These are phyloP conservation scores for Eira barbara DNA, from an alignment of 2,113 vertebrate species.

Conservation along the genomic window DNA sequence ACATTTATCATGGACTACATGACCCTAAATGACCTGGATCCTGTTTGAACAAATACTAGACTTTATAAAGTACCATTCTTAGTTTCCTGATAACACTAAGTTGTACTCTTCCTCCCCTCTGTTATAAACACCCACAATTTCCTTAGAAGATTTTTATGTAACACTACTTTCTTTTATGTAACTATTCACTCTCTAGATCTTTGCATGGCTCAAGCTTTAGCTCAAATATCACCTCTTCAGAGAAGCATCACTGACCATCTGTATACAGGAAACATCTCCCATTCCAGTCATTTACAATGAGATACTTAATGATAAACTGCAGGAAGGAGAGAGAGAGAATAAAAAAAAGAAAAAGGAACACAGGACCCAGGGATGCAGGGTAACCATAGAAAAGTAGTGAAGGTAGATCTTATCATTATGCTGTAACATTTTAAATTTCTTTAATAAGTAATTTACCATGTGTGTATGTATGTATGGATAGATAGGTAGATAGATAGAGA, in stretches of 20 bases:
- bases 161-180: not conserved
- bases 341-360: not conserved
- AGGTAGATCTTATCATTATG: not conserved
- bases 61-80: not conserved
- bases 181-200: not conserved
- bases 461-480: not conserved
- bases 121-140: not conserved
- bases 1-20: not conserved
- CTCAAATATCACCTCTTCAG: not conserved
- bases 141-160: not conserved
- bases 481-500: not conserved
- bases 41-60: not conserved
- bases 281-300: not conserved
- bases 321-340: not conserved
- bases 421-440: not conserved
- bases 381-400: not conserved
- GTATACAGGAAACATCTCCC: not conserved
- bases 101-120: not conserved
- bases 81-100: not conserved
- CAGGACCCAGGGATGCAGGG: not conserved
- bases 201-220: not conserved
- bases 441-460: not conserved
- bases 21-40: not conserved
- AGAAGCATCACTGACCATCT: not conserved
- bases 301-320: not conserved